Percentiles rank a stretch among this genome's conserved stretches.
These are phyloP conservation scores for Myrmophylax atrothorax DNA, from an alignment of 2,113 vertebrate genomes.

Conservation along the genomic window DNA sequence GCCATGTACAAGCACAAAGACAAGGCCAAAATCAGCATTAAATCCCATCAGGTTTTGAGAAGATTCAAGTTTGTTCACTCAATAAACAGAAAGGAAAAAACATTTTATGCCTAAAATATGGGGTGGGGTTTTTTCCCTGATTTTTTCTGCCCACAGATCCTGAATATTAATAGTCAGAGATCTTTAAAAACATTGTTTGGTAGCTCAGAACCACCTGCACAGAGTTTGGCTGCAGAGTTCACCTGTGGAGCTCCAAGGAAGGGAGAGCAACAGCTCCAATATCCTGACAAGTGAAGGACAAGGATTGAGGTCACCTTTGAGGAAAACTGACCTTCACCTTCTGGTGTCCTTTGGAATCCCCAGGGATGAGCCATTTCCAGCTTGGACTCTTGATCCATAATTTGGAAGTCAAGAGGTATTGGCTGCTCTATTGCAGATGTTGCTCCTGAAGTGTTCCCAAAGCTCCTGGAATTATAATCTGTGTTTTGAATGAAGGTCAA, in stretches of 20 bases:
- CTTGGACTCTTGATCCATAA: not conserved
- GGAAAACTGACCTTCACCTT: not conserved
- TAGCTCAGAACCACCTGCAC: not conserved
- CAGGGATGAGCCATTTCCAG: not conserved
- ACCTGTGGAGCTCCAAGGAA: not conserved
- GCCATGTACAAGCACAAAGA: not conserved
- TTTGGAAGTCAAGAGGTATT: not conserved
- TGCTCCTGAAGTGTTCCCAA: not conserved
- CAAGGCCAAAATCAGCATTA: not conserved
- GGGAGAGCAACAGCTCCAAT: not conserved
- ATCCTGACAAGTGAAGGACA: not conserved
- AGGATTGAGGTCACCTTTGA: not conserved
- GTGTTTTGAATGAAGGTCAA: not conserved
- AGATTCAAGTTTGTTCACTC: not conserved
- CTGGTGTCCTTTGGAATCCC: not conserved
- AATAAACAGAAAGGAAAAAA: not conserved
- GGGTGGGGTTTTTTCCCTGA: rapidly evolving
- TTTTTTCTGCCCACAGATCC: not conserved
- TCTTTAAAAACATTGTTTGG: not conserved
- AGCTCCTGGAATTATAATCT: not conserved
- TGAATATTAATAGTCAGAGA: not conserved
- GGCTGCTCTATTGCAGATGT: not conserved
- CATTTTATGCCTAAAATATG: not conserved
- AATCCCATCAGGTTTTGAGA: not conserved
- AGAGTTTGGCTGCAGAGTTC: not conserved